Conservation (phyloP, 2,797 vertebrate genomes). For the Centroberyx gerrardi region DNA sequence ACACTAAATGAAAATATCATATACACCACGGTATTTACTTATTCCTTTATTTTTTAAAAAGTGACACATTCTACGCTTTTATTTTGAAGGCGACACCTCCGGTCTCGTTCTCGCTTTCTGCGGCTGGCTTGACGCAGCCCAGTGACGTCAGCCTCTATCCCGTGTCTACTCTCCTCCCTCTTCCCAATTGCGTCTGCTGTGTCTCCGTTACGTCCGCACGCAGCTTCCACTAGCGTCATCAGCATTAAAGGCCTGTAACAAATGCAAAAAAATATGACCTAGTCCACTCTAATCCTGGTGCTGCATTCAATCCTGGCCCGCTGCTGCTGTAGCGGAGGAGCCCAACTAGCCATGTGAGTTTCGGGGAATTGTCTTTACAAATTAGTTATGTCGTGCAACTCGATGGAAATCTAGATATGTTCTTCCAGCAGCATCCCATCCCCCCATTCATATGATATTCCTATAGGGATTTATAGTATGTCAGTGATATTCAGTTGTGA, state of each 20-base stretch:
- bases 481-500: too few species aligned
- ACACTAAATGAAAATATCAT: accelerated
- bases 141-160: conserved; percentile 72
- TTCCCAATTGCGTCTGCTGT: conserved; percentile 77
- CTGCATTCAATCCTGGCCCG: not conserved
- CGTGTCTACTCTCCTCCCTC: conserved; percentile 79
- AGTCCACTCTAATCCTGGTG: conserved; percentile 46
- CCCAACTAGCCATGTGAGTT: too few species aligned
- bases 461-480: too few species aligned
- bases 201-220: conserved; percentile 85
- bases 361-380: too few species aligned
- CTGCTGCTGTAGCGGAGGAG: too few species aligned
- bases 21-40: accelerated
- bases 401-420: too few species aligned
- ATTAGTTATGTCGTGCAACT: too few species aligned
- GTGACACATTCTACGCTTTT: accelerated
- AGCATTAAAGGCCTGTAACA: conserved; percentile 68
- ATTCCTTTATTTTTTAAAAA: not conserved
- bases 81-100: conserved; percentile 39
- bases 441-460: too few species aligned
- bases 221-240: conserved; percentile 79
- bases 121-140: conserved; percentile 18
- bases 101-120: accelerated
- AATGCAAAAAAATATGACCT: conserved; percentile 64
- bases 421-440: too few species aligned